Conservation (phyloP, 2,797 vertebrate genomes). For the Anableps anableps region DNA sequence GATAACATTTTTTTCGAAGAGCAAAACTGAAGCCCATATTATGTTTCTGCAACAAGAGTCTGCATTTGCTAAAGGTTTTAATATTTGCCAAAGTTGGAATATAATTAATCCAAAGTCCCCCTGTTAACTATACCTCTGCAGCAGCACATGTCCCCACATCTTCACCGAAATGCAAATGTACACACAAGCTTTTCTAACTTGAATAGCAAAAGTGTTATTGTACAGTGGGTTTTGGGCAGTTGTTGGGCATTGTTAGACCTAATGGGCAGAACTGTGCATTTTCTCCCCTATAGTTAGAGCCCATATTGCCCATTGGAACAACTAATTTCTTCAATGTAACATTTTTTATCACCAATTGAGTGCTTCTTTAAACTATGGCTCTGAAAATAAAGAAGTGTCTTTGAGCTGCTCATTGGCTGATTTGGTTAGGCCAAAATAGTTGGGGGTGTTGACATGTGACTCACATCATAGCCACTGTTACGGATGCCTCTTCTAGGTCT, state of each 20-base stretch:
- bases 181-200: not conserved
- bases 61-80: not conserved
- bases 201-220: not conserved
- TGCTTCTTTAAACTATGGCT: not conserved
- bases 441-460: conserved; percentile 61
- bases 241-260: conserved; percentile 1
- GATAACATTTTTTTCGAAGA: not conserved
- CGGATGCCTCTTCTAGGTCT: conserved; percentile 93
- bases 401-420: conserved; percentile 8
- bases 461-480: conserved; percentile 98
- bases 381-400: not conserved
- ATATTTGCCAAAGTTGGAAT: not conserved
- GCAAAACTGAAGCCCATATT: not conserved
- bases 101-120: conserved; percentile 4
- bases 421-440: conserved; percentile 1
- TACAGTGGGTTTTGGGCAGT: not conserved
- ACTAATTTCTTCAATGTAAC: not conserved
- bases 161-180: not conserved
- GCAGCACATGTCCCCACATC: not conserved
- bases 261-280: conserved; percentile 6
- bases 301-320: not conserved
- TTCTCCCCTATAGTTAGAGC: conserved; percentile 1
- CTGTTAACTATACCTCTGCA: not conserved
- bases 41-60: not conserved
- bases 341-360: not conserved